Evolutionary conservation across 2,888 invertebrate species (phyloP), one percentile per base, ranked within the genome.

Genomic region (Lasioglossum marginatum): DNA sequence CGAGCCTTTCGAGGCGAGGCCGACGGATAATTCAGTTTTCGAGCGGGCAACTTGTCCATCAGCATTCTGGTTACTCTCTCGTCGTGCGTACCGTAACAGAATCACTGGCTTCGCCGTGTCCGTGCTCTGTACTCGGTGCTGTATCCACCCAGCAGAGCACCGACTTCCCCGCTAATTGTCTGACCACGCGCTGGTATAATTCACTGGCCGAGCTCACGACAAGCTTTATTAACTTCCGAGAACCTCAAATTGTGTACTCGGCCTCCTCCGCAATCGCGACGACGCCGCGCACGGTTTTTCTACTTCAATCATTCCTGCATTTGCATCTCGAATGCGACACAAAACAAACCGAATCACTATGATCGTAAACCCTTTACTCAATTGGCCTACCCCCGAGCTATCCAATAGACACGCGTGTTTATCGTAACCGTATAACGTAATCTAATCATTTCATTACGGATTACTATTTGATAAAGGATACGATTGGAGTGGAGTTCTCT

Each of bases 21-120:
- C 60, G 81, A 60, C 40, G 72, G 63, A 66, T 77, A 81, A 87
- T 73, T 77, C 75, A 71, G 75, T 87, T 86, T 82, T 71, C 71
- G 75, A 73, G 37, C 77, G 77, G 77, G 63, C 34, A 83, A 88
- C 84, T 88, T 79, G 86, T 84, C 83, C 83, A 77, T 90, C 87
- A 77, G 72, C 76, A 76, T 78, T 74, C 66, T 66, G 70, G 37
- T 78, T 68, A 63, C 74, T 77, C 48, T 45, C 45, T 27, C 73
- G 1, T 23, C 34, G 52, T 68, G 63, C 16, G 34, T 31, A 63
- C 63, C 63, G 31, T 81, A 82, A 76, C 79, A 48, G 68, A 79
- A 79, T 81, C 76, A 72, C 40, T 66, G 34, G 10, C 66, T 23
- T 23, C 3, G 34, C 34, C 34, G 66, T 34, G 16, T 16, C 12